phyloP scores from a whole-genome alignment of 2,888 invertebrate species.

The Hypsopygia costalis region DNA sequence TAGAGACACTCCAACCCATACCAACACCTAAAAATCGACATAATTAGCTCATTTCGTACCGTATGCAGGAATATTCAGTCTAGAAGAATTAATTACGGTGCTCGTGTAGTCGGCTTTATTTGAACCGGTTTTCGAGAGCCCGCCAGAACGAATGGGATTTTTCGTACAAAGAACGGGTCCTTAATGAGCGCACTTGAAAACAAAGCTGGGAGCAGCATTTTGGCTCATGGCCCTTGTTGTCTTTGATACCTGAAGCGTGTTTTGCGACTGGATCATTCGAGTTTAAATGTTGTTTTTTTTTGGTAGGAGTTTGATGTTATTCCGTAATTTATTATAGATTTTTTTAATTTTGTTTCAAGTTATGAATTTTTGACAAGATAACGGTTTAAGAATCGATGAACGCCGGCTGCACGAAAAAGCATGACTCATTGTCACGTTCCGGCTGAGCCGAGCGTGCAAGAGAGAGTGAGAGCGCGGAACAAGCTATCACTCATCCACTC shows the following conservation, averaged over 20 bases:
- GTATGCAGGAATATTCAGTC: constrained; percentile 6
- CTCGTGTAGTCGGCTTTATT: constrained; percentile 14
- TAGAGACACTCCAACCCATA: not conserved
- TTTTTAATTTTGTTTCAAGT: no score
- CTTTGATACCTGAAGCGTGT: constrained; percentile 20
- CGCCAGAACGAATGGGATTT: constrained; percentile 20
- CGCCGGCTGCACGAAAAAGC: no score
- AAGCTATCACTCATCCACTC: no score
- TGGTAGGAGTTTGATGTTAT: not conserved
- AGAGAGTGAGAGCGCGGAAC: no score
- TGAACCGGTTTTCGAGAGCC: not conserved
- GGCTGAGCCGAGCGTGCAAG: no score
- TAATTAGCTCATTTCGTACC: constrained; percentile 8
- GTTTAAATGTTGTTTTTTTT: constrained; percentile 1
- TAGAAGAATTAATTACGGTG: constrained; percentile 18
- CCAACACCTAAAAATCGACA: not conserved
- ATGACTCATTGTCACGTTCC: no score
- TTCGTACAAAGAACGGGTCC: constrained; percentile 15
- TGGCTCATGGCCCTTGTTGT: constrained; percentile 18
- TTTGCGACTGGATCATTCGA: constrained; percentile 6
- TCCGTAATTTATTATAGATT: no score
- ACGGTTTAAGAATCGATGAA: no score
- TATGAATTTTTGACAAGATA: no score
- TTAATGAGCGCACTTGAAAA: constrained; percentile 22
- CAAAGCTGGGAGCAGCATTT: constrained; percentile 19